Base-by-base conservation (phyloP, 1,140 invertebrate genomes). In the Holotrichia oblita region DNA sequence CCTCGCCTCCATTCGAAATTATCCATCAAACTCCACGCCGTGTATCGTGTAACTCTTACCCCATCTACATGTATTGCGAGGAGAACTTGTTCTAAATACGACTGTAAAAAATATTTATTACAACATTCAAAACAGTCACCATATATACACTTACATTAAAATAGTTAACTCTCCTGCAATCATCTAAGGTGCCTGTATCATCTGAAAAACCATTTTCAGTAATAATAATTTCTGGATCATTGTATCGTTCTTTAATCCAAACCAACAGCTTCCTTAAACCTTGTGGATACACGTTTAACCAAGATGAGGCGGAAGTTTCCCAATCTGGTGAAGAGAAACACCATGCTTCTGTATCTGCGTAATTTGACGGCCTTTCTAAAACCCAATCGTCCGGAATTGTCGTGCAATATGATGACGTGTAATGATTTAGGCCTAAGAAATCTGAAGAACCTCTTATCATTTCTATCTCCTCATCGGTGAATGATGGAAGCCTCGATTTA, bases 21-120 rank as follows among this genome's bases (percentile, higher is more conserved):
- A 81, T 93, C 92, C 85, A 92, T 87, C 3, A 93, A 82, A 10
- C 89, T 89, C 92, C 92, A 93, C 6, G 88, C 87, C n/a, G 89
- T 89, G 83, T 93, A 93, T 0, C 87, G 89, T 0, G 81, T 84
- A 3, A 88, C 82, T 42, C 87, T 87, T 0, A 84, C 81, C 0
- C 84, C 85, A 3, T 86, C 84, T 55, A 86, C 85, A 0, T 85
- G 83, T 6, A 79, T 81, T 74, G 80, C 85, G 77, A 87, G 83
- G 6, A 88, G 81, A 0, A 89, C 77, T 0, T 87, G 85, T 41
- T 87, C 87, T 73, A 88, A 83, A 77, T 87, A 90, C 86, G 12
- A 89, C 88, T 81, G 77, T 9, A 80, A 78, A 42, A 3, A 77
- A 14, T 17, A 34, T 27, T 17, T 0, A 41, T 41, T 10, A 40